Percentiles rank a stretch among this genome's conserved stretches.
Conservation (phyloP, 2,113 vertebrate species). For the Girardinichthys multiradiatus region DNA sequence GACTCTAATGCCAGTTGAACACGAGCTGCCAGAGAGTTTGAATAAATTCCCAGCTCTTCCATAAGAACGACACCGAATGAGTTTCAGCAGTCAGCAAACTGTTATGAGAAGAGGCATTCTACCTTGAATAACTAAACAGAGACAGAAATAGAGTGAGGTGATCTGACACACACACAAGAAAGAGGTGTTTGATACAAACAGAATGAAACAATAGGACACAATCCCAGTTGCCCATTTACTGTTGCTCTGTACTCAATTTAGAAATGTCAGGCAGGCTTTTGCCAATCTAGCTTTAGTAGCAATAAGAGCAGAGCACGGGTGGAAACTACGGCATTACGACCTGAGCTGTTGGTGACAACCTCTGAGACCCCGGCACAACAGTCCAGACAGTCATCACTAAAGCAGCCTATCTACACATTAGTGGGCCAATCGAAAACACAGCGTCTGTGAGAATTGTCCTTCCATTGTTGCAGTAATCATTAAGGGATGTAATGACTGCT, state of each 20-base stretch:
- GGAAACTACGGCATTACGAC: slow-evolving; percentile 38
- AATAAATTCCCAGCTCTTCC: background rate
- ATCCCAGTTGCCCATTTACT: slow-evolving; percentile 52
- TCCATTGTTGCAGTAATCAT: slow-evolving; percentile 52
- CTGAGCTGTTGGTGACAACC: slow-evolving; percentile 22
- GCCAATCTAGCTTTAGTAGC: slow-evolving; percentile 44
- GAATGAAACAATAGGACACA: slow-evolving; percentile 32
- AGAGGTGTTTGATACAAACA: slow-evolving; percentile 17
- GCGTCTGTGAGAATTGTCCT: slow-evolving; percentile 52
- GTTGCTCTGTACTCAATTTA: slow-evolving; percentile 45
- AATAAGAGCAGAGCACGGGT: slow-evolving; percentile 28
- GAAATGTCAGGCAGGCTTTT: slow-evolving; percentile 59
- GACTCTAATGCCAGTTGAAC: slow-evolving; percentile 21
- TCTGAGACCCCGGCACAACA: slow-evolving; percentile 21
- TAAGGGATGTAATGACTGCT: slow-evolving; percentile 48
- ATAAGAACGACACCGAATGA: slow-evolving; percentile 9
- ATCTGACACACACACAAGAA: slow-evolving; percentile 15
- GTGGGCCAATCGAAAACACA: slow-evolving; percentile 30
- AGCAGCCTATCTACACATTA: slow-evolving; percentile 33
- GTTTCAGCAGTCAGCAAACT: slow-evolving; percentile 20
- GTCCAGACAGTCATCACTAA: slow-evolving; percentile 53
- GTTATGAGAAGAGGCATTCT: slow-evolving; percentile 7
- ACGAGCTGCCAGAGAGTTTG: slow-evolving; percentile 1
- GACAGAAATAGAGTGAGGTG: slow-evolving; percentile 15
- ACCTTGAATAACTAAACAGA: slow-evolving; percentile 23